phyloP scores from a whole-genome alignment of 2,797 vertebrate species.

The Alfaro cultratus region DNA sequence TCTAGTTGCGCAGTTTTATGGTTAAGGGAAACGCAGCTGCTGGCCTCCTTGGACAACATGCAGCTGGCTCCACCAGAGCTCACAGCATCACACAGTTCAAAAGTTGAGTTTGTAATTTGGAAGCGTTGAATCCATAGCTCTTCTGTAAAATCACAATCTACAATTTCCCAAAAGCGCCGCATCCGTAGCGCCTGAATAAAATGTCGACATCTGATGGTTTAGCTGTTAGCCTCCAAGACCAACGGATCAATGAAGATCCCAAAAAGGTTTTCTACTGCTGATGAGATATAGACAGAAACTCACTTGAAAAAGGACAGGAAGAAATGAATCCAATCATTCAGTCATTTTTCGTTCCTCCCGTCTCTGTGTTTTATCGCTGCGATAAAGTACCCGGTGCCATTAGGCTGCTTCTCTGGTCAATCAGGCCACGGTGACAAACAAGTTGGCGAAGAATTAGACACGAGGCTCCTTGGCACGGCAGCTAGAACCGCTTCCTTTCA shows the following conservation, averaged over 20 bases:
- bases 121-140: too few relatives aligned
- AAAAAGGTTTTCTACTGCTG: background rate
- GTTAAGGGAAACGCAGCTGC: too few relatives aligned
- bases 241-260: background rate
- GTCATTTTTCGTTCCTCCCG: slow-evolving; percentile 27
- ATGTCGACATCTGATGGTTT: too few relatives aligned
- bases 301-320: background rate
- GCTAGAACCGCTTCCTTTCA: slow-evolving; percentile 44
- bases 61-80: too few relatives aligned
- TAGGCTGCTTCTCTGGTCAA: slow-evolving; percentile 55
- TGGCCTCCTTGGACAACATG: too few relatives aligned
- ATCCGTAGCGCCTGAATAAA: too few relatives aligned
- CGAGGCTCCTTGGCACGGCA: slow-evolving; percentile 58
- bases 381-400: slow-evolving; percentile 56
- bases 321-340: slow-evolving; percentile 38
- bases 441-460: slow-evolving; percentile 63
- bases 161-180: too few relatives aligned
- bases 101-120: too few relatives aligned
- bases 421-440: slow-evolving; percentile 62
- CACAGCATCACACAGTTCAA: too few relatives aligned
- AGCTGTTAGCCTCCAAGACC: background rate
- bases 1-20: too few relatives aligned
- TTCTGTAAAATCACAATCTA: too few relatives aligned
- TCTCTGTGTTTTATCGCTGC: slow-evolving; percentile 37
- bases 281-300: background rate